These are phyloP conservation scores for Latheticus oryzae DNA, from an alignment of 2,888 invertebrate species.

Conservation along the genomic window DNA sequence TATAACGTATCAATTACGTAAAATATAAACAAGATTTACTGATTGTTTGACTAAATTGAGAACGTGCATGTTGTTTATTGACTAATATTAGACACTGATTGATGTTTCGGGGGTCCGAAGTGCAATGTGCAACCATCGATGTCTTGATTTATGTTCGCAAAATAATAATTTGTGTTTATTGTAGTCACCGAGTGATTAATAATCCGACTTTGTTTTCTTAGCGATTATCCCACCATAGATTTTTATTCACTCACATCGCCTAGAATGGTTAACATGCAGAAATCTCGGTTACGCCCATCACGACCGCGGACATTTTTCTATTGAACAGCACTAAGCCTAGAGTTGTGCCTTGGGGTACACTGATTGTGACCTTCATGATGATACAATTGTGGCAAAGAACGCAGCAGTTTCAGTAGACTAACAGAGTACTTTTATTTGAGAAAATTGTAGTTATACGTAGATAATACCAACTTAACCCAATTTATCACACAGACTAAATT, in stretches of 20 bases:
- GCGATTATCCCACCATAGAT: constrained; percentile 6
- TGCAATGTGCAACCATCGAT: constrained; percentile 24
- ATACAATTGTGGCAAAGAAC: neutral
- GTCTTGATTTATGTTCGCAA: constrained; percentile 25
- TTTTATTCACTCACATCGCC: constrained; percentile 7
- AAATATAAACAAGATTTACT: constrained; percentile 31
- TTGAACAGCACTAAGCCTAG: neutral
- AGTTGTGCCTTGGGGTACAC: neutral
- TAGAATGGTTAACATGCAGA: constrained; percentile 47
- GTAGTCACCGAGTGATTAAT: constrained; percentile 26
- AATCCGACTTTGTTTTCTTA: constrained; percentile 16
- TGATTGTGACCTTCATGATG: no score
- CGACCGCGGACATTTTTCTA: constrained; percentile 34
- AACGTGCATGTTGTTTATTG: constrained; percentile 14
- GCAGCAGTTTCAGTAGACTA: no score
- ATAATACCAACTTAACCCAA: no score
- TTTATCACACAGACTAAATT: no score
- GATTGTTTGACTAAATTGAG: constrained; percentile 19
- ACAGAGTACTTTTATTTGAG: no score
- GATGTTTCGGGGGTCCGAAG: constrained; percentile 22
- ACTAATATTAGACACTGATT: constrained; percentile 23
- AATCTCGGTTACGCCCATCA: constrained; percentile 52
- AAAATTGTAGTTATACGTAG: no score
- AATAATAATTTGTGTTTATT: constrained; percentile 24
- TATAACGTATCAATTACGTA: constrained; percentile 39